Percentiles rank a stretch among this genome's conserved stretches.
These are phyloP conservation scores for Habrosyne pyritoides DNA, from an alignment of 2,888 invertebrate genomes.

Conservation along the genomic window DNA sequence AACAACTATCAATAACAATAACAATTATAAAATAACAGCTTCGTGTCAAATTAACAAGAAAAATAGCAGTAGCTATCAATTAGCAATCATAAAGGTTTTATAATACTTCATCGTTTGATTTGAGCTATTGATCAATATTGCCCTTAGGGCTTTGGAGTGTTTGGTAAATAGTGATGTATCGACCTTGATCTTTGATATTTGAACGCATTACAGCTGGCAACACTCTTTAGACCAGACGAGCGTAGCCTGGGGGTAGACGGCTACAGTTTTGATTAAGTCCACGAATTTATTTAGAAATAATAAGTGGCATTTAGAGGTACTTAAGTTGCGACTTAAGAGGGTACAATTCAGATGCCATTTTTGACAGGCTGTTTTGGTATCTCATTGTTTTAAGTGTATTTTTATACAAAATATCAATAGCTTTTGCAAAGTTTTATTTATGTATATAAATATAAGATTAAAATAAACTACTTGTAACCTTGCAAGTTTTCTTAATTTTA, in stretches of 20 bases:
- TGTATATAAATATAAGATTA: too few species aligned
- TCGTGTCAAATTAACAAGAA: neutral
- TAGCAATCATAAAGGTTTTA: neutral
- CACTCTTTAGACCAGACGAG: neutral
- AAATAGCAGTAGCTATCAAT: slow-evolving; percentile 3
- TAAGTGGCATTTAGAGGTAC: too few species aligned
- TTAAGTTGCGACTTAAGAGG: too few species aligned
- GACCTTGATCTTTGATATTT: slow-evolving; percentile 3
- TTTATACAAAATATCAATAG: too few species aligned
- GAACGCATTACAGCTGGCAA: neutral
- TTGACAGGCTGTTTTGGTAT: too few species aligned
- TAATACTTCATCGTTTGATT: neutral
- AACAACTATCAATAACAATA: neutral
- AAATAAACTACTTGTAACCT: too few species aligned
- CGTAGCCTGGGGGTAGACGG: neutral
- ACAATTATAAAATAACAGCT: slow-evolving; percentile 4
- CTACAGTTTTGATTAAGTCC: neutral
- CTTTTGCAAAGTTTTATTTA: too few species aligned
- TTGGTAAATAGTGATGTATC: neutral
- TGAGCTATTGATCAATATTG: neutral
- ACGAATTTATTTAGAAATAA: neutral
- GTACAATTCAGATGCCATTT: too few species aligned
- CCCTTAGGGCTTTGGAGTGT: neutral
- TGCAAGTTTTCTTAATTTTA: too few species aligned
- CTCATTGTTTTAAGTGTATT: too few species aligned